Base-by-base conservation (phyloP, 2,888 invertebrate genomes). In the Junonia oenone region DNA sequence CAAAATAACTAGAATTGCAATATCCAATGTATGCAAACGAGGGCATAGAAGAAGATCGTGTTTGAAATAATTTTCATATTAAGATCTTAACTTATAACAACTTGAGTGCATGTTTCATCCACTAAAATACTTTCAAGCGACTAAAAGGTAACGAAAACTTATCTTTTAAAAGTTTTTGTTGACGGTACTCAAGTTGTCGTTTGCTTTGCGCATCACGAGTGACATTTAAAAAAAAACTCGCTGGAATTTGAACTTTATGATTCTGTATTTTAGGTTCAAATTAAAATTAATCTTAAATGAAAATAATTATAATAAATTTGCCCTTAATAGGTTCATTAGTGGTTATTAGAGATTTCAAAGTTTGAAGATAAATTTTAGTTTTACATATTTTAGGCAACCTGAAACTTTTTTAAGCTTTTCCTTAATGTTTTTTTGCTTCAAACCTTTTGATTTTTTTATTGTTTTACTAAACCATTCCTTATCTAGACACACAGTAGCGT, bases 191-290 rank as follows among this genome's bases (percentile, higher is more conserved):
- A 43, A 31, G 8, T 26, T 51, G 33, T 43, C 33, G 15, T 14
- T 9, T 33, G 29, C 29, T 40, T 50, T 33, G n/a, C 51, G 22
- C 31, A 43, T 51, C 51, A 51, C 3, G 38, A 19, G 29, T 33
- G 31, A 33, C 14, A 33, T 38, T 51, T 51, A 11, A 15, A 19
- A 19, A 19, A 19, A 2, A 40, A 8, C 17, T 40, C 38, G 19
- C 11, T 17, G 17, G 11, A 19, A 17, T 19, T 40, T 40, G 9
- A 6, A n/a, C 38, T 17, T 40, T 40, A 40, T 40, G 9, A 11
- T n/a, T 5, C 6, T 11, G 2, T 2, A 40, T 40, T 3, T n/a
- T 19, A 40, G 19, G 38, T 11, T 40, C n/a, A 40, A 40, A 40
- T 17, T 40, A 2, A 40, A 40, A 11, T 19, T 5, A 8, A 37